Base-by-base conservation (phyloP, 1,140 invertebrate genomes). In the Trypoxylus dichotomus region DNA sequence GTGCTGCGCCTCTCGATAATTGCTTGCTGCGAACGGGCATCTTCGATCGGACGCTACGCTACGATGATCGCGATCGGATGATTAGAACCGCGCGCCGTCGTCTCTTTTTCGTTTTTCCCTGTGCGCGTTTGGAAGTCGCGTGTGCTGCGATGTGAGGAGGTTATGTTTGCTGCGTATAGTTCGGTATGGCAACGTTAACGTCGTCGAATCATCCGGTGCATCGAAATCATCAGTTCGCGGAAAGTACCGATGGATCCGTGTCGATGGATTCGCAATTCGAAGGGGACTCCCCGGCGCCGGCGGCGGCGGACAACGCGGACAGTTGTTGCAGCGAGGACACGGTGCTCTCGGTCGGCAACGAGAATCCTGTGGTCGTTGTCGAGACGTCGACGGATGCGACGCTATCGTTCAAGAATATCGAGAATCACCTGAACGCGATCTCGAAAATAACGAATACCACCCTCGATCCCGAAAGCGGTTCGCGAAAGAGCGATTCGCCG, bases 271-370 rank as follows among this genome's bases (percentile, higher is more conserved):
- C 84, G 1, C 68, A 68, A 13, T 84, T 80, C 76, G 84, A 83
- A 37, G 68, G 82, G 25, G 83, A 83, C 60, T 84, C 84, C 21
- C 79, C 80, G 6, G 76, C 19, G 25, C 68, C 43, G 24, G 41
- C 13, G 13, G 47, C 19, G 19, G 77, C 82, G 10, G 83, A 85
- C 78, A 87, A 89, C 63, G 5, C 32, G 5, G 87, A 88, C 42
- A 90, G 89, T 58, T 92, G 90, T 78, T 90, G 90, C 80, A 92
- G 91, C 80, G 90, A 92, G 79, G 91, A 91, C 78, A 92, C 91
- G 1, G 91, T 92, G 1, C 79, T 92, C 1, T 92, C 91, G 63
- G 91, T 92, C 58, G 91, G 91, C 1, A 91, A 92, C 83, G 91
- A 92, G 81, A 89, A 89, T 6, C 87, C 85, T 1, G 79, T 84